A percentile compares a stretch with the other conserved stretches of the same genome.
These are phyloP conservation scores for Lepidurus couesii DNA, from an alignment of 1,140 invertebrate genomes.

Conservation along the genomic window DNA sequence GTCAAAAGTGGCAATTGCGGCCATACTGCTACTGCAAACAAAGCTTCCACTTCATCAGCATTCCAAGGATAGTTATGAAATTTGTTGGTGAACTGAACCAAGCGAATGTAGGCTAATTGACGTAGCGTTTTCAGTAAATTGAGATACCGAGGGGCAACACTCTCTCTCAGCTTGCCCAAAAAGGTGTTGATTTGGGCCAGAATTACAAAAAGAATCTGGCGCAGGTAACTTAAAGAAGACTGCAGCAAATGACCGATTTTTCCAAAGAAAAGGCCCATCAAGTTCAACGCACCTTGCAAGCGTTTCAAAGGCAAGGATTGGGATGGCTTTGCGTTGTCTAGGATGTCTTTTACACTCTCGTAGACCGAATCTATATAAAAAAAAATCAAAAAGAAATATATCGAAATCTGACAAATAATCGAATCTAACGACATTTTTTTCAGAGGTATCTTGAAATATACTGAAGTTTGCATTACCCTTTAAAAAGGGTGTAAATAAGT, in stretches of 20 bases:
- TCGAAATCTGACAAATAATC: neutral
- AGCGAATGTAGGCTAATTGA: slow-evolving; percentile 40
- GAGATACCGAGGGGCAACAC: slow-evolving; percentile 41
- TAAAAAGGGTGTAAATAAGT: slow-evolving; percentile 60
- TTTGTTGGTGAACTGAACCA: slow-evolving; percentile 65
- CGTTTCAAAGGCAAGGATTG: slow-evolving; percentile 63
- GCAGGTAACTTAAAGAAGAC: slow-evolving; percentile 58
- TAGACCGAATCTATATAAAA: slow-evolving; percentile 33
- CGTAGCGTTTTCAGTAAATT: slow-evolving; percentile 60
- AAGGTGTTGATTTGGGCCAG: slow-evolving; percentile 57
- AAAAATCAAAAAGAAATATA: neutral
- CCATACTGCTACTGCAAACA: slow-evolving; percentile 74
- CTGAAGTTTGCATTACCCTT: slow-evolving; percentile 38
- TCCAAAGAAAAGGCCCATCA: slow-evolving; percentile 72
- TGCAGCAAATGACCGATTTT: slow-evolving; percentile 73
- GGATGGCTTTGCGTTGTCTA: slow-evolving; percentile 52
- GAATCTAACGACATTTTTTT: neutral
- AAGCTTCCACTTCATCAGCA: slow-evolving; percentile 60
- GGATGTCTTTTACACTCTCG: slow-evolving; percentile 45
- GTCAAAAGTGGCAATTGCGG: slow-evolving; percentile 69
- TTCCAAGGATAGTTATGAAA: slow-evolving; percentile 72
- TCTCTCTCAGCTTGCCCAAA: slow-evolving; percentile 42
- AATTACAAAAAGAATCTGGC: slow-evolving; percentile 66
- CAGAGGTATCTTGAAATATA: neutral
- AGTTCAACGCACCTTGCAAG: slow-evolving; percentile 66